Evolutionary conservation across 2,113 vertebrate genomes (phyloP).

Genomic region (Embiotoca jacksoni): DNA sequence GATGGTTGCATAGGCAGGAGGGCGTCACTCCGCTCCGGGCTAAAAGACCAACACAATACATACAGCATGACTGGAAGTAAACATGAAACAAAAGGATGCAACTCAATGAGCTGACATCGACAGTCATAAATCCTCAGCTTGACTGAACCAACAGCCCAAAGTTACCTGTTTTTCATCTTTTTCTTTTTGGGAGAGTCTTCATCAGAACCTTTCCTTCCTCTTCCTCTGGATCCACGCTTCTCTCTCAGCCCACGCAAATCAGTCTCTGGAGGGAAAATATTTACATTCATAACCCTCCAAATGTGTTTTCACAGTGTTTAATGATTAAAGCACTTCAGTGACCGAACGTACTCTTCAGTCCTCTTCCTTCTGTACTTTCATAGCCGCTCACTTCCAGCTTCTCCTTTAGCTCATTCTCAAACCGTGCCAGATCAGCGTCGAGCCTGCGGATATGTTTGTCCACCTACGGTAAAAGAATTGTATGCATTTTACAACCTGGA

Average conservation of each 20-base stretch:
- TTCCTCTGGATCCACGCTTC: constrained; percentile 90
- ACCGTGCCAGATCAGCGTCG: constrained; percentile 95
- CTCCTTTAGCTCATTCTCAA: constrained; percentile 97
- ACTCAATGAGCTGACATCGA: no score
- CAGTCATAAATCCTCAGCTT: not conserved
- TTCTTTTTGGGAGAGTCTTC: constrained; percentile 96
- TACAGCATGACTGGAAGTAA: not conserved
- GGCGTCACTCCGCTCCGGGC: constrained; percentile 90
- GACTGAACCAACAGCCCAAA: not conserved
- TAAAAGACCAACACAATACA: constrained; percentile 57
- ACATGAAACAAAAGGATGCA: not conserved
- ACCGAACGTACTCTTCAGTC: constrained; percentile 88
- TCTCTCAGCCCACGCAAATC: constrained; percentile 88
- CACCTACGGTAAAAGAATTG: constrained; percentile 83
- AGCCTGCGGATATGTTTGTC: constrained; percentile 98
- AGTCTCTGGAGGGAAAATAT: constrained; percentile 81
- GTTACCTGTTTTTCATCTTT: constrained; percentile 93
- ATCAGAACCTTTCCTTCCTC: constrained; percentile 91
- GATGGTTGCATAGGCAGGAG: constrained; percentile 95
- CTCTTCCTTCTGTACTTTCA: constrained; percentile 86
- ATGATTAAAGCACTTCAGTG: not conserved
- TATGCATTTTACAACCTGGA: not conserved
- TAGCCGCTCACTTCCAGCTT: constrained; percentile 94
- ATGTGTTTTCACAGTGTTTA: rapidly evolving
- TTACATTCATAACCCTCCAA: not conserved